A percentile compares a stretch with the other conserved stretches of the same genome.
These are phyloP conservation scores for Sardina pilchardus DNA, from an alignment of 2,113 vertebrate genomes.

Conservation along the genomic window DNA sequence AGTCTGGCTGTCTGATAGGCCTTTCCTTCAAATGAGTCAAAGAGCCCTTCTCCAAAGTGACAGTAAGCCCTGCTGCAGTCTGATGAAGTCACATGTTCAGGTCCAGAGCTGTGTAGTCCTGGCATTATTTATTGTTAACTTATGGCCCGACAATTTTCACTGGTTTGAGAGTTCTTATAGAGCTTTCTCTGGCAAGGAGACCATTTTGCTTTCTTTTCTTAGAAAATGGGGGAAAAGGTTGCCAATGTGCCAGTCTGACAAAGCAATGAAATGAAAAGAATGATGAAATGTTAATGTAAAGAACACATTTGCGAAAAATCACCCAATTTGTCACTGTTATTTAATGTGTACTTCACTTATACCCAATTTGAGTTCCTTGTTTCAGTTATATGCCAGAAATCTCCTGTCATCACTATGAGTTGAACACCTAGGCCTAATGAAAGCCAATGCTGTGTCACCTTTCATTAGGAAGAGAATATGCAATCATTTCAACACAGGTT, in stretches of 20 bases:
- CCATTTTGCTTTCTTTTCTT: neutral
- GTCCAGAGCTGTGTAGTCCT: neutral
- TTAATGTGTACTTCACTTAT: neutral
- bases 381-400: neutral
- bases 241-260: neutral
- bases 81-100: neutral
- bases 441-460: slow-evolving; percentile 2
- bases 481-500: neutral
- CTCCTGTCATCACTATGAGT: neutral
- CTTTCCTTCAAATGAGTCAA: neutral
- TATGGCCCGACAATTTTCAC: neutral
- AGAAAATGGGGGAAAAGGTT: neutral
- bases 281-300: neutral
- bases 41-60: neutral
- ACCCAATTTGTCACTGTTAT: neutral
- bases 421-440: neutral
- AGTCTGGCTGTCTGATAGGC: neutral
- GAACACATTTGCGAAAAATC: neutral
- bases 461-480: slow-evolving; percentile 11
- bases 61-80: neutral
- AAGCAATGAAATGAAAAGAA: neutral
- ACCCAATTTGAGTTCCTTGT: neutral
- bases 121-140: neutral
- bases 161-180: neutral
- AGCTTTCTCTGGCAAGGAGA: neutral